phyloP scores from a whole-genome alignment of 2,888 invertebrate genomes.

The Xestoiulus laeticollis region DNA sequence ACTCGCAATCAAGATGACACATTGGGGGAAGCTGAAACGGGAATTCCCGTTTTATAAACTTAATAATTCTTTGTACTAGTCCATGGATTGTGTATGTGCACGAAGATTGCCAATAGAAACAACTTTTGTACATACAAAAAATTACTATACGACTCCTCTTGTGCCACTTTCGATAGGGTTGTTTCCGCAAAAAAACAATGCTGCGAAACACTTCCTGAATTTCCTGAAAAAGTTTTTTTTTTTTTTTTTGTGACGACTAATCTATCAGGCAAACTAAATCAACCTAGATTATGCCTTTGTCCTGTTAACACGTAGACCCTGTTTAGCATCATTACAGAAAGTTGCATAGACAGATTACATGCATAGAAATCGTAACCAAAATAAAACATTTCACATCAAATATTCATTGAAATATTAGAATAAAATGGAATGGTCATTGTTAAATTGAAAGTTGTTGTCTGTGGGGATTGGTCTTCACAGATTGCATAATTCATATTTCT shows the following conservation, averaged over 20 bases:
- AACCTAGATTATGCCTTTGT: not conserved
- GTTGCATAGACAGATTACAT: too few relatives aligned
- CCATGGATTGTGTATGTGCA: not conserved
- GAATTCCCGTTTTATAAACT: not conserved
- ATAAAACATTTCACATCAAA: not conserved
- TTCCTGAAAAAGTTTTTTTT: not conserved
- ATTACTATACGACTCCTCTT: not conserved
- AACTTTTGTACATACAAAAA: not conserved
- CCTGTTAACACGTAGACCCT: not conserved
- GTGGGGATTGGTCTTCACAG: too few relatives aligned
- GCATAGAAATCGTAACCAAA: not conserved
- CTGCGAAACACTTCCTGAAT: not conserved
- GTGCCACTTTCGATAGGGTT: slow-evolving; percentile 7
- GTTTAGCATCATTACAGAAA: too few relatives aligned
- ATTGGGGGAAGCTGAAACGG: not conserved
- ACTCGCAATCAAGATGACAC: not conserved
- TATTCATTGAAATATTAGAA: too few relatives aligned
- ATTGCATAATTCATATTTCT: too few relatives aligned
- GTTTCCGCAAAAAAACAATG: slow-evolving; percentile 7
- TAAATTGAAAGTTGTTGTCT: too few relatives aligned
- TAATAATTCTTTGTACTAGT: not conserved
- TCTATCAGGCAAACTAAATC: not conserved
- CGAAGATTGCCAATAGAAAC: not conserved
- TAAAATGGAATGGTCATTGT: too few relatives aligned
- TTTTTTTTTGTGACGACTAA: not conserved